Conservation (phyloP, 1,140 invertebrate species). For the Drosophila insularis region DNA sequence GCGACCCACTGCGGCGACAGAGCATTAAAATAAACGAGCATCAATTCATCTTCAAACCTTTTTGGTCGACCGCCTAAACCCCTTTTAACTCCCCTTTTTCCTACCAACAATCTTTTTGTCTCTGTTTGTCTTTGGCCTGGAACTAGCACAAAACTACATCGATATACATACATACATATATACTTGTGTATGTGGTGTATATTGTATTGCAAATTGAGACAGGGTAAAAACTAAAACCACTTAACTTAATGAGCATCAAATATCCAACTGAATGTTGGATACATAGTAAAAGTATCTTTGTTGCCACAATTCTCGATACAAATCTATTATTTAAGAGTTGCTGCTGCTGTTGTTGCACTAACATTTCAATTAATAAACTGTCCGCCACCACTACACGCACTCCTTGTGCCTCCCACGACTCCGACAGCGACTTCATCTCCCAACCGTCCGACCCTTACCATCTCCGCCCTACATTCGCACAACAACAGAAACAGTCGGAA, state of each 20-base stretch:
- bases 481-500: conserved; percentile 55
- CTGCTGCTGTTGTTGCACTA: conserved; percentile 59
- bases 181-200: not conserved
- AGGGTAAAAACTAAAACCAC: conserved; percentile 73
- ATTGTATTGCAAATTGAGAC: conserved; percentile 40
- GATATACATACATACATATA: not conserved
- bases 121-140: not conserved
- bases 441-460: conserved; percentile 16
- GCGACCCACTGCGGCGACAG: conserved; percentile 81
- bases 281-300: conserved; percentile 27
- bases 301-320: conserved; percentile 78
- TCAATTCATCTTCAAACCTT: conserved; percentile 79
- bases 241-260: conserved; percentile 81
- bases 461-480: conserved; percentile 35
- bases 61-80: conserved; percentile 60
- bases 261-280: conserved; percentile 46
- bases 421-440: conserved; percentile 4
- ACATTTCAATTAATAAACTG: conserved; percentile 81
- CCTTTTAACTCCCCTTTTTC: not conserved
- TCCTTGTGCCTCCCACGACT: not conserved
- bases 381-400: conserved; percentile 48
- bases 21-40: conserved; percentile 80
- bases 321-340: conserved; percentile 77
- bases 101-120: not conserved
- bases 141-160: conserved; percentile 10